Base-by-base conservation (phyloP, 2,888 invertebrate genomes). In the Dioctria linearis region DNA sequence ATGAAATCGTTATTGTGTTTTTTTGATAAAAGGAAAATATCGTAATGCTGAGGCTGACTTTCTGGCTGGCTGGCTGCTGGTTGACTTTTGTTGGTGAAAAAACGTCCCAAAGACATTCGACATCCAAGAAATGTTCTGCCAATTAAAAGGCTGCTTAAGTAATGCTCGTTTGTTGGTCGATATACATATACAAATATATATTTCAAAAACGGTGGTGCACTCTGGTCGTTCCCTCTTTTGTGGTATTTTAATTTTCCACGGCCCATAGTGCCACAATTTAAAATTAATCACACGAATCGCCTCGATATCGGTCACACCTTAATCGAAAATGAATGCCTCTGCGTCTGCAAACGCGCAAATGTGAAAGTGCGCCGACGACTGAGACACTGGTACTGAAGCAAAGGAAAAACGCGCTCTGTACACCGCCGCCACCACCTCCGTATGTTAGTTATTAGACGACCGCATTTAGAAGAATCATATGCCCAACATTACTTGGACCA, bases 321-420 rank as follows among this genome's bases (percentile, higher is more conserved):
- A 73, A 73, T 73, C 73, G 73, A 73, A 73, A 73, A 73, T 54
- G 73, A 73, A 73, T 59, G 73, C 57, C 54, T 73, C 59, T 59
- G 59, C 40, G 59, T 57, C 42, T 73, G 73, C 13, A 73, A 73
- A 25, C 25, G 25, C 73, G 73, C 73, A 73, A 59, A 54, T 73
- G 57, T 59, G 73, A 73, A 73, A 73, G 59, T 73, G 73, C 73
- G 37, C 61, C 37, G 61, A 39, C 61, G 25, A 37, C 37, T 25
- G 25, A 5, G 61, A 25, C 2, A 25, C 25, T 25, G 2, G 2
- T 25, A 25, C 25, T 25, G 25, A 25, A 25, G 25, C 25, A 25
- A 1, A 69, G 51, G 69, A 25, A 54, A 25, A 69, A 51, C 69
- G 25, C 69, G 39, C 39, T 25, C 25, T 4, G 37, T 37, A 37